Evolutionary conservation across 2,888 invertebrate genomes (phyloP), one percentile per base, ranked within the genome.

Genomic region (Agriotes lineatus): DNA sequence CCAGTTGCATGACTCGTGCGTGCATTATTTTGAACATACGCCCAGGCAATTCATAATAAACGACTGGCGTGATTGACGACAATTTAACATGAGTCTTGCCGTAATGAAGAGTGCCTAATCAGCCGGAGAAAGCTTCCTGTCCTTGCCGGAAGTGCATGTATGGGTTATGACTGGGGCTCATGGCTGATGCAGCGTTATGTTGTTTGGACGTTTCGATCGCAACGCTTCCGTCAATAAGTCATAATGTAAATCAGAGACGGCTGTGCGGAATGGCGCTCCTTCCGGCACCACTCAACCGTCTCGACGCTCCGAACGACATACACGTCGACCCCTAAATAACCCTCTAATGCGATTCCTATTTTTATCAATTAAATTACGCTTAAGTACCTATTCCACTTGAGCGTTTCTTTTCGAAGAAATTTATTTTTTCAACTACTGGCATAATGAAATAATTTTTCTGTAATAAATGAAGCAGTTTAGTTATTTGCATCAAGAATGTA

Each of bases 91-190:
- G 68, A 73, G 70, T 70, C 72, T 66, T 62, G 60, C 74, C 71
- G 73, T 78, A 80, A 82, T 76, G 78, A 81, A 79, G 78, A 80
- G 81, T 80, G 81, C 79, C 80, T 81, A 82, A 82, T 82, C 82
- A 81, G 80, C 80, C 82, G 79, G 76, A 76, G 76, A 79, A 76
- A 74, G 73, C 72, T 81, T 82, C 81, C 81, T 79, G 77, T 75
- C 70, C 68, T 65, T 72, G 73, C 82, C 80, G 81, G 82, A 81
- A 80, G 72, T 70, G 70, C 71, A 71, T 76, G 73, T 76, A 75
- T 76, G 77, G 78, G 78, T 80, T 81, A 80, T 80, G 80, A 80
- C 77, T 77, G 61, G 73, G 73, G 66, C 61, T 69, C 64, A 59
- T 54, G 44, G 60, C 67, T 58, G 58, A 69, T 67, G 69, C 54